Conservation (phyloP, 2,888 invertebrate genomes). For the Nomada ruficornis region DNA sequence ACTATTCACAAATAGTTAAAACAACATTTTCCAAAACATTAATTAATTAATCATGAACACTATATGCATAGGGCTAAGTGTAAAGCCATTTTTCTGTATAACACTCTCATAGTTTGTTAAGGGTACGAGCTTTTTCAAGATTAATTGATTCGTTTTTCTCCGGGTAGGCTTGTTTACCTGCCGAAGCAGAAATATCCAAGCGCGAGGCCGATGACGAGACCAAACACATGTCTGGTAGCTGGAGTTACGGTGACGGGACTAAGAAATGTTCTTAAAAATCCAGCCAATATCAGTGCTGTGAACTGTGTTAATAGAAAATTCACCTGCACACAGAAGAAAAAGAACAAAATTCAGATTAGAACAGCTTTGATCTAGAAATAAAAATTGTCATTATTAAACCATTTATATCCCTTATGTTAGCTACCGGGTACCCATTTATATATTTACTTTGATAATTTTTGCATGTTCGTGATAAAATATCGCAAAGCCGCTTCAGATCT, state of each 20-base stretch:
- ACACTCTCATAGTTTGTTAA: neutral
- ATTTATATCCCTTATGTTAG: no score
- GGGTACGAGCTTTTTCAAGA: neutral
- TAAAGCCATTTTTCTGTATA: neutral
- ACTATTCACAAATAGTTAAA: no score
- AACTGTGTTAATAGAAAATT: constrained; percentile 94
- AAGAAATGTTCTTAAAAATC: constrained; percentile 91
- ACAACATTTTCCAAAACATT: neutral
- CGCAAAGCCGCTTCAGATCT: no score
- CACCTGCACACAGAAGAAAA: constrained; percentile 86
- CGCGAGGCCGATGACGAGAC: constrained; percentile 90
- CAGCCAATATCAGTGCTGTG: constrained; percentile 91
- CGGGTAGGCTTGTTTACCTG: constrained; percentile 86
- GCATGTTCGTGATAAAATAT: no score
- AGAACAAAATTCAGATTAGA: neutral
- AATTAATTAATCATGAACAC: neutral
- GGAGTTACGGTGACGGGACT: constrained; percentile 89
- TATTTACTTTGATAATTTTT: no score
- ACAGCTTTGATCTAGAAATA: no score
- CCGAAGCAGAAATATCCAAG: constrained; percentile 96
- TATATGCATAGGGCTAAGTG: neutral
- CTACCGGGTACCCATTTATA: no score
- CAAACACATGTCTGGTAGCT: constrained; percentile 91
- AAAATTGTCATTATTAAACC: no score
- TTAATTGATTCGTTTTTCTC: neutral